Conservation (phyloP, 2,113 vertebrate genomes). For the Engraulis encrasicolus region DNA sequence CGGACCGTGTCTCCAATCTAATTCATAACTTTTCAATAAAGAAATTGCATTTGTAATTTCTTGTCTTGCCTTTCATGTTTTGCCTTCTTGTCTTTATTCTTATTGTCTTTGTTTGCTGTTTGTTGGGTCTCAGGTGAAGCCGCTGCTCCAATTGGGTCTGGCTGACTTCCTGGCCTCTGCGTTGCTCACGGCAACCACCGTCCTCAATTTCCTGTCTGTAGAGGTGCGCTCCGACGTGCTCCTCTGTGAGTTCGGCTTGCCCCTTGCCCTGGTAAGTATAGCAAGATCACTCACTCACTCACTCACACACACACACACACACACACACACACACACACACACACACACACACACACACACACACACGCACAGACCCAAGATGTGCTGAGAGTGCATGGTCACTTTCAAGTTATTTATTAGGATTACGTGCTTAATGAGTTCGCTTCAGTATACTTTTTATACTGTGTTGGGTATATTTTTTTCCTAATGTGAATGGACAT, state of each 20-base stretch:
- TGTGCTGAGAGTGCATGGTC: too few relatives aligned
- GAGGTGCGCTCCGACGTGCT: not conserved
- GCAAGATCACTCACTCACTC: not conserved
- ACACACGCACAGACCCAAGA: too few relatives aligned
- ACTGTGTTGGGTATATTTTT: too few relatives aligned
- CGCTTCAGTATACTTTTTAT: too few relatives aligned
- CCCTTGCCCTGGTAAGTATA: constrained; percentile 76
- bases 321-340: too few relatives aligned
- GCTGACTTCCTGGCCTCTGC: constrained; percentile 77
- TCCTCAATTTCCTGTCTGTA: constrained; percentile 63
- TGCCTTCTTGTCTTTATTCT: not conserved
- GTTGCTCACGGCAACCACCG: constrained; percentile 59
- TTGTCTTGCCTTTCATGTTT: not conserved
- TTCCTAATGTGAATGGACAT: too few relatives aligned
- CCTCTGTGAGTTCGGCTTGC: constrained; percentile 65
- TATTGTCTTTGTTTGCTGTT: not conserved
- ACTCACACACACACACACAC: not conserved
- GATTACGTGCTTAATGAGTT: too few relatives aligned
- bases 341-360: too few relatives aligned
- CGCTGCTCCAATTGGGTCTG: constrained; percentile 78
- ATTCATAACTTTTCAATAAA: too few relatives aligned
- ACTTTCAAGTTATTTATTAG: too few relatives aligned
- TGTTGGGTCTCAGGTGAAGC: constrained; percentile 58
- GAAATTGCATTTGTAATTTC: too few relatives aligned
- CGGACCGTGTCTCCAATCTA: too few relatives aligned